Conservation (phyloP, 2,113 vertebrate species). For the Caloenas nicobarica region DNA sequence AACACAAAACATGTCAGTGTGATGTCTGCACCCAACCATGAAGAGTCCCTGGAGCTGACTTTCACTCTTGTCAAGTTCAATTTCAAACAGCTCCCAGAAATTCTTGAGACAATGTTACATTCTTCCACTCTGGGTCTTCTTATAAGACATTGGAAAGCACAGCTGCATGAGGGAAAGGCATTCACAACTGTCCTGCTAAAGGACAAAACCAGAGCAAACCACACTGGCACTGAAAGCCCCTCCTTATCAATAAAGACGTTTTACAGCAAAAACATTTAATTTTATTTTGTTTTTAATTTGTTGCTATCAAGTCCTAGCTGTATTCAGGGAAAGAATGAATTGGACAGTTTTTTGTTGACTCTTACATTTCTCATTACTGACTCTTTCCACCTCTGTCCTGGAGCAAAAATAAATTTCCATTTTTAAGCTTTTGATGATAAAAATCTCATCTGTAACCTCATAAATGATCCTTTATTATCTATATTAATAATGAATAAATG, state of each 20-base stretch:
- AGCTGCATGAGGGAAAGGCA: neutral
- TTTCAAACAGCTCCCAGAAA: neutral
- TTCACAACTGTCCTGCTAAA: neutral
- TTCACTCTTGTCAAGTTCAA: neutral
- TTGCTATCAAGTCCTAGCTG: constrained; percentile 51
- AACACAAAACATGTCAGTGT: rapidly evolving
- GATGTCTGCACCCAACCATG: neutral
- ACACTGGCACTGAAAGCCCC: neutral
- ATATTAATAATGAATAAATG: constrained; percentile 90
- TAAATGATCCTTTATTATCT: constrained; percentile 88
- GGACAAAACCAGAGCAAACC: constrained; percentile 39
- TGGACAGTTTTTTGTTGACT: constrained; percentile 74
- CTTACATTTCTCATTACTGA: constrained; percentile 69
- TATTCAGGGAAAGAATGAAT: constrained; percentile 60
- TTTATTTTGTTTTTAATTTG: constrained; percentile 76
- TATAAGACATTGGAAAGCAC: neutral
- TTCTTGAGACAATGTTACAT: neutral
- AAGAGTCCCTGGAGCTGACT: neutral
- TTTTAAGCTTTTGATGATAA: constrained; percentile 86
- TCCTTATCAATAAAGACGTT: constrained; percentile 36
- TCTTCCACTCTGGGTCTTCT: neutral
- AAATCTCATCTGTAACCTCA: constrained; percentile 85
- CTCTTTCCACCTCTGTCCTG: constrained; percentile 73
- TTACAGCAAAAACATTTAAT: constrained; percentile 64
- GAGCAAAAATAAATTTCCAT: constrained; percentile 83